Percentiles rank a stretch among this genome's conserved stretches.
phyloP scores from a whole-genome alignment of 1,140 invertebrate genomes.

The Dreissena rostriformis region DNA sequence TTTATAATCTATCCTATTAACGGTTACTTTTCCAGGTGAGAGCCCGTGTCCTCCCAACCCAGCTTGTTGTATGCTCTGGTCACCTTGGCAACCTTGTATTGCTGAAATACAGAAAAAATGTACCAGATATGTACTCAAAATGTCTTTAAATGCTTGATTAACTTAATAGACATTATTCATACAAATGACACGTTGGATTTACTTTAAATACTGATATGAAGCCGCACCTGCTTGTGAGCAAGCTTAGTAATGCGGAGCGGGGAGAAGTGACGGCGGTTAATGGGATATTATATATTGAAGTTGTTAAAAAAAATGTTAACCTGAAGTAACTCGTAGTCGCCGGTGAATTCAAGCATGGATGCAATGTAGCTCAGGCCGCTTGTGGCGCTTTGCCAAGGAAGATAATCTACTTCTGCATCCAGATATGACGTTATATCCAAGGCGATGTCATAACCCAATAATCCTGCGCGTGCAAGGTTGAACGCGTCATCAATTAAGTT shows the following conservation, averaged over 20 bases:
- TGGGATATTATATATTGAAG: too few relatives aligned
- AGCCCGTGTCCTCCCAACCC: constrained; percentile 82
- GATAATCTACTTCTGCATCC: constrained; percentile 77
- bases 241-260: too few relatives aligned
- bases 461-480: constrained; percentile 79
- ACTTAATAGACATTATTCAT: too few relatives aligned
- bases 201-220: too few relatives aligned
- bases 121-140: too few relatives aligned
- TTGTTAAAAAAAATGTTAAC: constrained; percentile 73
- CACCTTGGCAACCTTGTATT: constrained; percentile 83
- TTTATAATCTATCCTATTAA: not conserved
- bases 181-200: too few relatives aligned
- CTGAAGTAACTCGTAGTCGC: constrained; percentile 84
- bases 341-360: constrained; percentile 84
- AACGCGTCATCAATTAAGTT: constrained; percentile 82
- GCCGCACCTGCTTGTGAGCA: too few relatives aligned
- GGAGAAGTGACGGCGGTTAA: too few relatives aligned
- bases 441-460: constrained; percentile 76
- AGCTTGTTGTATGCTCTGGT: constrained; percentile 82
- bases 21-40: constrained; percentile 84
- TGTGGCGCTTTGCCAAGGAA: constrained; percentile 81
- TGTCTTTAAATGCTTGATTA: too few relatives aligned
- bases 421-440: constrained; percentile 81
- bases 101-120: constrained; percentile 64
- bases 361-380: constrained; percentile 82